phyloP scores from a whole-genome alignment of 2,797 vertebrate genomes.

The Eidolon dupreanum region DNA sequence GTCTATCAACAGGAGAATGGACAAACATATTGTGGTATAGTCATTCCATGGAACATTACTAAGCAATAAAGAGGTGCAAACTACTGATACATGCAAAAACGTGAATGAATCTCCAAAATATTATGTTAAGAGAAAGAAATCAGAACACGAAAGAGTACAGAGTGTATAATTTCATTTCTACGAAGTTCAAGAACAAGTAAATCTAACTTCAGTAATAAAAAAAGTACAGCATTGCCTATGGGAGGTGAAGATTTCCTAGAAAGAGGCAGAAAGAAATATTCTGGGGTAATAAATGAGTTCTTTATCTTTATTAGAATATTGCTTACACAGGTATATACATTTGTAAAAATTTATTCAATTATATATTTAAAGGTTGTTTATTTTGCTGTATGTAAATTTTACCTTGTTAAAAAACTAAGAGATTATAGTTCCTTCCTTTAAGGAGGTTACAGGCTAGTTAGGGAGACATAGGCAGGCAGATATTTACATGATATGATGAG shows the following conservation, averaged over 20 bases:
- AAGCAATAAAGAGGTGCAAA: neutral
- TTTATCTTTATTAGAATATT: neutral
- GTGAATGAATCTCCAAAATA: neutral
- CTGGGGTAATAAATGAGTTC: neutral
- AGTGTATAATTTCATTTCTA: neutral
- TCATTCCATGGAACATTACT: neutral
- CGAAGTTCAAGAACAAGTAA: neutral
- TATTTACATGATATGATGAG: neutral
- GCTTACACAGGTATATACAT: neutral
- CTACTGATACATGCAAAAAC: neutral
- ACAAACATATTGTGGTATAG: neutral
- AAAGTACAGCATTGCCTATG: neutral
- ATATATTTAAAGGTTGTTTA: neutral
- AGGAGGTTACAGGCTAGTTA: neutral
- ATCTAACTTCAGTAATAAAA: neutral
- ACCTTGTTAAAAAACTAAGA: neutral
- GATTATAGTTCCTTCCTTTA: neutral
- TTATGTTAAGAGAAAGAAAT: neutral
- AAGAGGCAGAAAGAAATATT: neutral
- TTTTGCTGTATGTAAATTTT: conserved; percentile 30
- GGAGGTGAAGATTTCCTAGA: neutral
- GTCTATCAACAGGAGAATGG: neutral
- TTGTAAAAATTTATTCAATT: neutral
- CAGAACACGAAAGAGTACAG: neutral
- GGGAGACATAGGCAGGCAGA: neutral